phyloP scores from a whole-genome alignment of 2,113 vertebrate species.

The Erpornis zantholeuca region DNA sequence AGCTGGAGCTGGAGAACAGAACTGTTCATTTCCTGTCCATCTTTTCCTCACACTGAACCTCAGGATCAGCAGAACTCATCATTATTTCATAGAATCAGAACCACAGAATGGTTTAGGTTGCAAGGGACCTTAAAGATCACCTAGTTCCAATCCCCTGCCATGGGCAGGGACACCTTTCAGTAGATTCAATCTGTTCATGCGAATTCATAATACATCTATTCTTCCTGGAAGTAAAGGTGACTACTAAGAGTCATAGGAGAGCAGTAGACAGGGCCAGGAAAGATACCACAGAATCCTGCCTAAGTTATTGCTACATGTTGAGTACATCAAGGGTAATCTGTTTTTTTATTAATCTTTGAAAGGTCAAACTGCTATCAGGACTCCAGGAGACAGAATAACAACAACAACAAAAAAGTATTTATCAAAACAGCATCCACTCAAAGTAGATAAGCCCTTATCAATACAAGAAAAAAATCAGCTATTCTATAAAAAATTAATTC shows the following conservation, averaged over 20 bases:
- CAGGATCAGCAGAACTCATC: not conserved
- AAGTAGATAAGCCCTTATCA: slow-evolving; percentile 62
- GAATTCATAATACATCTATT: slow-evolving; percentile 47
- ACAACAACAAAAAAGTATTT: not conserved
- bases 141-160: not conserved
- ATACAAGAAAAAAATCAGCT: slow-evolving; percentile 45
- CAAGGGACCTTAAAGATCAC: not conserved
- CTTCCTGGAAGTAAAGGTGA: slow-evolving; percentile 39
- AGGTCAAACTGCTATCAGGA: slow-evolving; percentile 12
- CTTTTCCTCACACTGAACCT: not conserved
- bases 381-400: not conserved
- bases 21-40: not conserved
- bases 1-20: not conserved
- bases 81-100: not conserved
- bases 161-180: not conserved
- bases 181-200: slow-evolving; percentile 16
- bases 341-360: not conserved
- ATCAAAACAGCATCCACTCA: slow-evolving; percentile 70
- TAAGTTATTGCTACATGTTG: slow-evolving; percentile 55
- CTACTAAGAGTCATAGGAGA: not conserved
- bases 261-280: not conserved
- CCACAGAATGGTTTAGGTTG: not conserved
- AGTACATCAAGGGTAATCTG: slow-evolving; percentile 33
- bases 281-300: not conserved
- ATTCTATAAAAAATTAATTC: slow-evolving; percentile 43